Base-by-base conservation (phyloP, 92 coral and sea anemone genomes). In the Desmophyllum pertusum region DNA sequence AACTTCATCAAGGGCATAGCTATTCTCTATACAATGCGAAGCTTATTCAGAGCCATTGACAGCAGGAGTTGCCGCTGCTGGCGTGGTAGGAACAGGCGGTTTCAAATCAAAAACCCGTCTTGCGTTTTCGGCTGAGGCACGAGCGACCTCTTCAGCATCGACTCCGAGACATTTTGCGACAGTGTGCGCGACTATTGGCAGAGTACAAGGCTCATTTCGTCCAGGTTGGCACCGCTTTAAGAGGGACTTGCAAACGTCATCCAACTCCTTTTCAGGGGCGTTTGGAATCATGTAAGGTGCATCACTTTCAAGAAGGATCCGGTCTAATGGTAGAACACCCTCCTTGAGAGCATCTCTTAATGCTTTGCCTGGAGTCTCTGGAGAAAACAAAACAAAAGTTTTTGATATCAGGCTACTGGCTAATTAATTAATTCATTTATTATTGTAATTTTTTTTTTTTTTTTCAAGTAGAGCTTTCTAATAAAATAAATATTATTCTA, bases 241-340 rank as follows among this genome's bases (percentile, higher is more conserved):
- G 36, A 96, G 93, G 43, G 93, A 92, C 79, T 91, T 86, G 78
- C 97, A 86, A 40, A 93, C 79, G 46, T 88, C 89, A 67, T 96
- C 99, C 70, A 96, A 74, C 5, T 90, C 96, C 43, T 95, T 80
- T 62, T 82, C 84, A 11, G 98, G 98, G n/a, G 98, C 93, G 86
- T 93, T 96, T 6, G 99, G 99, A 7, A 94, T 95, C 99, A 96
- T 96, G 85, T 96, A 96, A 6, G 99, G 99, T 4, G 99, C 99
- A 73, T 92, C 97, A 48, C 98, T 96, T 79, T 96, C 99, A 9
- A 96, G 86, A 23, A 96, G 89, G 36, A 96, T 88, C 70, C 98
- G 89, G 62, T 96, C 99, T 42, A 96, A 86, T 2, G 99, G 99
- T 0, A 93, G 92, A 4, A 86, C 93, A 25, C 99, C 98, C 25